Conservation (phyloP, 2,888 invertebrate species). For the Miltochrista miniata region DNA sequence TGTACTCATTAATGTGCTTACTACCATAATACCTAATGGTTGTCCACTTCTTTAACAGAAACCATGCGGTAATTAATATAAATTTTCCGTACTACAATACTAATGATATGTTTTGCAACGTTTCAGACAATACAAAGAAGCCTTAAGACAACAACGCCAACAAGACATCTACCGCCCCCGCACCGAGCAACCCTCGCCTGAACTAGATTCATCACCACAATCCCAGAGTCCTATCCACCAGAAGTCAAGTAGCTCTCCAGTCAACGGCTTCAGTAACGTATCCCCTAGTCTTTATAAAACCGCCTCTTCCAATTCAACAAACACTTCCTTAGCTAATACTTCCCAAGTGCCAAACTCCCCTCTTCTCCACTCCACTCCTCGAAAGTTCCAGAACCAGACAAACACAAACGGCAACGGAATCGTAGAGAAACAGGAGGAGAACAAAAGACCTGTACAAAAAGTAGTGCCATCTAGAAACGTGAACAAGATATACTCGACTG, state of each 20-base stretch:
- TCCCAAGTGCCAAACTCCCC: conserved; percentile 75
- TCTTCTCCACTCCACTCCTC: conserved; percentile 75
- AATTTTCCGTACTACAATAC: not conserved
- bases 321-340: conserved; percentile 56
- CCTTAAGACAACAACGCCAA: conserved; percentile 92
- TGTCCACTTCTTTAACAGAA: too few species aligned
- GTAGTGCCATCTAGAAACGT: conserved; percentile 90
- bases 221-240: conserved; percentile 74
- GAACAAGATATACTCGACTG: conserved; percentile 77
- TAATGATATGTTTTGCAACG: conserved; percentile 18
- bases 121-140: conserved; percentile 94
- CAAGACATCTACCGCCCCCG: conserved; percentile 91
- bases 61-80: too few species aligned
- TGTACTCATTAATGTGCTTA: too few species aligned
- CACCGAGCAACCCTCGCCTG: conserved; percentile 83
- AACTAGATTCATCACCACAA: conserved; percentile 77
- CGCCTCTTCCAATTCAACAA: conserved; percentile 59
- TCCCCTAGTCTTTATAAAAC: conserved; percentile 73
- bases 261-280: conserved; percentile 83
- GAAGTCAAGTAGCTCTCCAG: conserved; percentile 73
- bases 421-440: conserved; percentile 70
- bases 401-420: conserved; percentile 51
- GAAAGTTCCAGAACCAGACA: conserved; percentile 68
- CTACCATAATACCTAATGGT: too few species aligned
- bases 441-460: conserved; percentile 90